phyloP scores from a whole-genome alignment of 1,140 invertebrate species.

The Andrena cerasifolii region DNA sequence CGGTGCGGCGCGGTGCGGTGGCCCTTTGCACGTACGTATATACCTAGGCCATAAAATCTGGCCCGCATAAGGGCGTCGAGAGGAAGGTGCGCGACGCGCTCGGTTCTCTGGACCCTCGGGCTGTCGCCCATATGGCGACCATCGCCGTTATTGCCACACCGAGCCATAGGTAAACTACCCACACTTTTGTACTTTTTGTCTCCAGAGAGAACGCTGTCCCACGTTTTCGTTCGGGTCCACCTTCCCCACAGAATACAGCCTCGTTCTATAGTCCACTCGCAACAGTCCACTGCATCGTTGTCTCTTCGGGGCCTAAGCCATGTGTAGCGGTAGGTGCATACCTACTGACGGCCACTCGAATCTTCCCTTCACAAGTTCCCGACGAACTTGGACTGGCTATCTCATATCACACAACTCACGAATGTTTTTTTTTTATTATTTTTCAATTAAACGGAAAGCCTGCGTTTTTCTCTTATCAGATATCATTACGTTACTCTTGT shows the following conservation, averaged over 20 bases:
- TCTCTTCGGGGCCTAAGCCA: neutral
- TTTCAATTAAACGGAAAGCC: too few species aligned
- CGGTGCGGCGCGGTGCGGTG: too few species aligned
- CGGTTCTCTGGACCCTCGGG: constrained; percentile 69
- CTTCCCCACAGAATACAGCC: constrained; percentile 27
- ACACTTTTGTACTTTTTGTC: constrained; percentile 42
- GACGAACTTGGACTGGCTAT: too few species aligned
- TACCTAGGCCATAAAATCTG: constrained; percentile 74
- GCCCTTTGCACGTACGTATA: constrained; percentile 44
- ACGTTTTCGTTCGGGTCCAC: constrained; percentile 41
- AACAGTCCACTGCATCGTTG: too few species aligned
- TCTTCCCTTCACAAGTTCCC: too few species aligned
- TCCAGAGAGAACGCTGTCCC: constrained; percentile 15
- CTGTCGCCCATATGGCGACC: constrained; percentile 81
- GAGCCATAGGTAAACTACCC: constrained; percentile 75
- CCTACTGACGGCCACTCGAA: too few species aligned
- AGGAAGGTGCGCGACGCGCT: constrained; percentile 69
- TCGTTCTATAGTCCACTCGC: neutral
- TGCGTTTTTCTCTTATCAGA: too few species aligned
- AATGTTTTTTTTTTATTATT: too few species aligned
- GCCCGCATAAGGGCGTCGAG: constrained; percentile 72
- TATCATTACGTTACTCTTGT: too few species aligned
- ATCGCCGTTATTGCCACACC: constrained; percentile 65
- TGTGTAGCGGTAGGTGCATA: neutral
- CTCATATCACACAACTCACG: too few species aligned